A percentile compares a stretch with the other conserved stretches of the same genome.
Evolutionary conservation across 2,888 invertebrate species (phyloP).

Genomic region (Augiades crinisus): DNA sequence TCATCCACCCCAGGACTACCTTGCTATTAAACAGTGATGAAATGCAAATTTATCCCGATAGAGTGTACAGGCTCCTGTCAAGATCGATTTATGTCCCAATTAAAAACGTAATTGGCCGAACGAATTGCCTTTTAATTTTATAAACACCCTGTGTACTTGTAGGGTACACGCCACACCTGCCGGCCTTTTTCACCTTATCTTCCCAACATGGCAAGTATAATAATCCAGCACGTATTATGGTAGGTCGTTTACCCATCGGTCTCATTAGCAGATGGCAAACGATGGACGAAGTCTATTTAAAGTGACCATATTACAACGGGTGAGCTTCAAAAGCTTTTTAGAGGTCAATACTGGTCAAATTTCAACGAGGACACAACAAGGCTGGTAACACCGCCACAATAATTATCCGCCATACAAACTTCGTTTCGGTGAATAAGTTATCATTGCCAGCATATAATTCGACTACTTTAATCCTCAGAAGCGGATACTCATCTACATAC

Average conservation of each 20-base stretch:
- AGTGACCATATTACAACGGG: no score
- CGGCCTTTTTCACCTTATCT: slow-evolving; percentile 50
- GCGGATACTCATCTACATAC: no score
- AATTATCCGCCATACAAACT: no score
- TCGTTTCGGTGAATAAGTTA: no score
- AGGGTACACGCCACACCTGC: slow-evolving; percentile 50
- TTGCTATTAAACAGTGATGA: slow-evolving; percentile 23
- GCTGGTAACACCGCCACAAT: no score
- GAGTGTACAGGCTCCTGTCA: slow-evolving; percentile 25
- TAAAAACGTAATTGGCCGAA: slow-evolving; percentile 33
- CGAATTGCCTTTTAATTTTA: slow-evolving; percentile 29
- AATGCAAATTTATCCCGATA: slow-evolving; percentile 27
- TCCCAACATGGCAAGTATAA: slow-evolving; percentile 49
- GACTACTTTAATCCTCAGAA: no score
- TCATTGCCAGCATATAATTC: no score
- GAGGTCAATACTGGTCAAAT: no score
- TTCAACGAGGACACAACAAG: no score
- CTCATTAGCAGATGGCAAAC: slow-evolving; percentile 17
- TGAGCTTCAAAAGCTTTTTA: no score
- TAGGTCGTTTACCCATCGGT: slow-evolving; percentile 57
- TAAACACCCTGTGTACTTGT: slow-evolving; percentile 48
- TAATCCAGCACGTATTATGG: slow-evolving; percentile 57
- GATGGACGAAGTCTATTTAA: no score
- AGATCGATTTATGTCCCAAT: slow-evolving; percentile 33
- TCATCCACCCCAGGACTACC: slow-evolving; percentile 23